Percentiles rank a stretch among this genome's conserved stretches.
These are phyloP conservation scores for Coracias cyanogaster DNA, from an alignment of 2,797 vertebrate species.

Conservation along the genomic window DNA sequence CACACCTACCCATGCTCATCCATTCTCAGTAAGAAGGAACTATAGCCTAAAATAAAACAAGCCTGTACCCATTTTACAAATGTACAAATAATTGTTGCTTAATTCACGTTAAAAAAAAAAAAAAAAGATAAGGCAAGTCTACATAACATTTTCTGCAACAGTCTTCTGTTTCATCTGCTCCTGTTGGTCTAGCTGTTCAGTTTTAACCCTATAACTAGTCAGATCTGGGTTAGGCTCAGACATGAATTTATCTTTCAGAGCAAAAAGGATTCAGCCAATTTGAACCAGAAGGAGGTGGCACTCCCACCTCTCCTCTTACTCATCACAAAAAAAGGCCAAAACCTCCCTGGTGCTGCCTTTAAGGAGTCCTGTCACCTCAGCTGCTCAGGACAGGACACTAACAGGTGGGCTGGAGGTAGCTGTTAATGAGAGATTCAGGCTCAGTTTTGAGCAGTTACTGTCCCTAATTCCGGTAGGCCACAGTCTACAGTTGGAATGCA, in stretches of 20 bases:
- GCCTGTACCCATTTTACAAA: background rate
- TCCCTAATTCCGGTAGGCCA: background rate
- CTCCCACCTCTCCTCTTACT: background rate
- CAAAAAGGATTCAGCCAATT: background rate
- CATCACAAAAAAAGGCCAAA: background rate
- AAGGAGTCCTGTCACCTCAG: background rate
- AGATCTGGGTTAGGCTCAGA: background rate
- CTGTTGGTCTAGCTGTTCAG: background rate
- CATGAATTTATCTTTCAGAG: background rate
- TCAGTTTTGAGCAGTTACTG: background rate
- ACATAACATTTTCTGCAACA: background rate
- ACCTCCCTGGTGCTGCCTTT: background rate
- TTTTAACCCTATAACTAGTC: background rate
- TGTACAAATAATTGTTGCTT: background rate
- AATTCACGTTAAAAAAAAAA: background rate
- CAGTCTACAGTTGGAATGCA: background rate
- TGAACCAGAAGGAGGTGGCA: background rate
- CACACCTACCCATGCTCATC: background rate
- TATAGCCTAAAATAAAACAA: background rate
- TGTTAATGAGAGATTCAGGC: background rate
- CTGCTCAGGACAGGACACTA: background rate
- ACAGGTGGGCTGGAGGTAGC: background rate
- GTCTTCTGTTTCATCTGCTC: background rate
- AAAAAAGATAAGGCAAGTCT: background rate
- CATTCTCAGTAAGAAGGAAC: background rate